Base-by-base conservation (phyloP, 2,888 invertebrate species). In the Petrolisthes cinctipes region DNA sequence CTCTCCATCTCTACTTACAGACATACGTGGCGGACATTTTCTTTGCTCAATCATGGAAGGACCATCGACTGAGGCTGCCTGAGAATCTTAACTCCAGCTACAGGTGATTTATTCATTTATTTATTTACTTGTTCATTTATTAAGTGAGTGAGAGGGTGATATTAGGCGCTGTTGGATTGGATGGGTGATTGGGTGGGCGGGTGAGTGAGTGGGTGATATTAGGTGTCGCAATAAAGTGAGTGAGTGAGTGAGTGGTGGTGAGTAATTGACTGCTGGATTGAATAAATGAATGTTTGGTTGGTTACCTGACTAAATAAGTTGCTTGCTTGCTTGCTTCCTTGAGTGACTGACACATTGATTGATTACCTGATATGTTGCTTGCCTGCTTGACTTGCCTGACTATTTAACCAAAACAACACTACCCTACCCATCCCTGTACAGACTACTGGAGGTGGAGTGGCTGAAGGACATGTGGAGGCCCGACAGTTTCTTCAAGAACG, bases 361-460 rank as follows among this genome's bases (percentile, higher is more conserved):
- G 2, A 1, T 37, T 37, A 37, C 37, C 37, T 37, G 37, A 37
- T 37, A 37, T 37, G 37, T 2, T 37, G 0, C 37, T 37, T 37
- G 37, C 37, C 37, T 37, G 37, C 37, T 37, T 37, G 37, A 37
- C 37, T 37, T 37, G 37, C 37, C 37, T 37, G 37, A 37, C 37
- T 54, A 17, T 4, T 4, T 14, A 80, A 61, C 61, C 61, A 1
- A 0, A 61, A 61, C 61, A 17, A 61, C 71, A 11, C 20, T n/a
- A n/a, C n/a, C 51, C 61, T 4, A 37, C 78, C 17, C 51, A 4
- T 61, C 57, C 79, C 5, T 20, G 5, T 0, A 4, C 88, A 91
- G 92, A 80, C 91, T 93, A n/a, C 92, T 93, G 86, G 92, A 93
- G 61, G 92, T 93, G 88, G 91, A 92, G 56, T 92, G 92, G 90